Evolutionary conservation across 2,113 vertebrate genomes (phyloP), one percentile per base, ranked within the genome.

Genomic region (Pogonocichla stellata): DNA sequence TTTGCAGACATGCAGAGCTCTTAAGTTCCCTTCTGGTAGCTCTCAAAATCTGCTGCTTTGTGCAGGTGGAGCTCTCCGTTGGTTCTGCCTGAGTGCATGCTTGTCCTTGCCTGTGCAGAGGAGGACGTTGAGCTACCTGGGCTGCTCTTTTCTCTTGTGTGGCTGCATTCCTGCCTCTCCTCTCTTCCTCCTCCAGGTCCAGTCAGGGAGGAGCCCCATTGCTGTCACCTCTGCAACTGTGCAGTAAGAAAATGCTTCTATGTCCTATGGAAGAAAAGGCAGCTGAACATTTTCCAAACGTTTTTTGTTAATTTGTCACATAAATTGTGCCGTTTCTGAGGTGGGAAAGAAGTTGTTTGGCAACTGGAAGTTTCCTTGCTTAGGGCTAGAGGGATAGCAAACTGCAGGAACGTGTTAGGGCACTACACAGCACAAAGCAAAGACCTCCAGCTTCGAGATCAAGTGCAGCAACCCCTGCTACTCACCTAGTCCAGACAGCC

Each of bases 361-460:
- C 67, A 95, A 78, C 79, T 88, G 67, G n/a, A 65, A 67, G 86
- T 88, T 95, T 88, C 80, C 56, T 93, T 90, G 90, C 84, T 95
- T 64, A 86, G 62, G 82, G 94, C 81, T 80, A 74, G 86, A 74
- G 38, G 85, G 47, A 67, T 86, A 85, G 50, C 38, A 67, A 65
- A 67, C 88, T 84, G 80, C 91, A 95, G 86, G 60, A 91, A 84
- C 53, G 0, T 93, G 92, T 94, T 93, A 73, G 89, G 84, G 77
- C 80, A 85, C 80, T 72, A n/a, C 73, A 19, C 25, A 24, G 31
- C 6, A 12, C 71, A 77, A 77, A 80, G 81, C 47, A 58, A 60
- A 94, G 94, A 92, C 92, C 85, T 97, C 58, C 79, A 93, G 75
- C 71, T 88, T 70, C 0, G 0, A 86, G 69, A 85, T 60, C 34